Percentiles rank a stretch among this genome's conserved stretches.
Evolutionary conservation across 2,888 invertebrate genomes (phyloP).

Genomic region (Hoplodrina blanda): DNA sequence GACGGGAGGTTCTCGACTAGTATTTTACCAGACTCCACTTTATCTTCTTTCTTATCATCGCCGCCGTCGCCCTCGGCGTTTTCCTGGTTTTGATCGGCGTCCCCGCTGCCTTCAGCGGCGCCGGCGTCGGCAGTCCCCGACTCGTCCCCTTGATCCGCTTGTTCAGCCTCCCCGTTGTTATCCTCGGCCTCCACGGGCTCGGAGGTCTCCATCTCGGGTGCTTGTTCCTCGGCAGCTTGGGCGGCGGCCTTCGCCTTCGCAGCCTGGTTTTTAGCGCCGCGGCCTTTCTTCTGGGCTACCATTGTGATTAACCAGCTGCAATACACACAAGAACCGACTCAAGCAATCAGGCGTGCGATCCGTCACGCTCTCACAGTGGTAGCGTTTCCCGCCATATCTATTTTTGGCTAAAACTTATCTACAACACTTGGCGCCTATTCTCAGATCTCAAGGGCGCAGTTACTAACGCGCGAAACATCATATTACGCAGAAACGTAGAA

Average conservation of each 20-base stretch:
- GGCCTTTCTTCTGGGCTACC: slow-evolving; percentile 88
- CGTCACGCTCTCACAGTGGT: slow-evolving; percentile 64
- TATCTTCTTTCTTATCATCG: slow-evolving; percentile 83
- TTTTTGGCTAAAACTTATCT: slow-evolving; percentile 70
- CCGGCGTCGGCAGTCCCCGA: slow-evolving; percentile 60
- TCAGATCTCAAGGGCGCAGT: slow-evolving; percentile 80
- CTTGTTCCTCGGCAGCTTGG: slow-evolving; percentile 75
- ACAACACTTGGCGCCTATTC: slow-evolving; percentile 81
- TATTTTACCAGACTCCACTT: slow-evolving; percentile 88
- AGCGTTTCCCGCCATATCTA: slow-evolving; percentile 80
- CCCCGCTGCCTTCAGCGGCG: slow-evolving; percentile 60
- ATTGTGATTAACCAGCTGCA: slow-evolving; percentile 75
- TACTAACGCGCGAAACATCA: slow-evolving; percentile 74
- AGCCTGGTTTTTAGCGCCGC: slow-evolving; percentile 84
- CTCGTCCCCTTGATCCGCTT: slow-evolving; percentile 74
- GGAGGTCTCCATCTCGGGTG: slow-evolving; percentile 71
- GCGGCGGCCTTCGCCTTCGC: slow-evolving; percentile 80
- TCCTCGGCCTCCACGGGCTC: slow-evolving; percentile 76
- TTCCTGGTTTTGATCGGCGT: slow-evolving; percentile 71
- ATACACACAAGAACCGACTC: slow-evolving; percentile 60
- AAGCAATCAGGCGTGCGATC: slow-evolving; percentile 59
- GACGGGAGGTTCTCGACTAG: slow-evolving; percentile 87
- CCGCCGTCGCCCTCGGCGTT: slow-evolving; percentile 72
- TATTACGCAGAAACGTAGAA: slow-evolving; percentile 62
- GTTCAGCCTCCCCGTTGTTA: slow-evolving; percentile 82